phyloP scores from a whole-genome alignment of 2,797 vertebrate genomes.

The Phrynocephalus guinanensis region DNA sequence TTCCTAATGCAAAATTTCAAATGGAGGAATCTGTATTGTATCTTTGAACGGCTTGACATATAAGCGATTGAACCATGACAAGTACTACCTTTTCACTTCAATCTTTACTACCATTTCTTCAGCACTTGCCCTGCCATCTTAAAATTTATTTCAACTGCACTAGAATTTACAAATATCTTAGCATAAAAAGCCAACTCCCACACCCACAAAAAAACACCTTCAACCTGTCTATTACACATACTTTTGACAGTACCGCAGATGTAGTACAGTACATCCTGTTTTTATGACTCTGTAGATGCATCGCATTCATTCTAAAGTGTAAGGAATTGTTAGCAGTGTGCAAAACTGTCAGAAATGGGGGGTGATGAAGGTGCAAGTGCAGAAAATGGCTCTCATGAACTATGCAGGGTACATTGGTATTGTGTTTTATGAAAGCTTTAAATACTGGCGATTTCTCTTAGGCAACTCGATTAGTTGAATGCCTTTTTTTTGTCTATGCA shows the following conservation, averaged over 20 bases:
- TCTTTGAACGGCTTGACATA: not conserved
- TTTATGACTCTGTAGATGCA: slow-evolving; percentile 8
- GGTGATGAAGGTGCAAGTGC: not conserved
- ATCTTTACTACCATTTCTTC: not conserved
- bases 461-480: not conserved
- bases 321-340: not conserved
- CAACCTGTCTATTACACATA: not conserved
- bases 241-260: not conserved
- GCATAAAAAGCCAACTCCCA: not conserved
- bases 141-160: not conserved
- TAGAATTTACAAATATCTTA: not conserved
- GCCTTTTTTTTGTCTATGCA: not conserved
- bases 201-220: not conserved
- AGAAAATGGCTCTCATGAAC: slow-evolving; percentile 18
- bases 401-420: slow-evolving; percentile 3
- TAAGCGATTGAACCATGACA: not conserved
- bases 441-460: slow-evolving; percentile 20
- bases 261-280: not conserved
- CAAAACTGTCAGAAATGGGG: slow-evolving; percentile 4
- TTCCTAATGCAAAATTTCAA: not conserved
- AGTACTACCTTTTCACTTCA: not conserved
- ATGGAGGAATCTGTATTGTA: not conserved
- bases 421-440: slow-evolving; percentile 22
- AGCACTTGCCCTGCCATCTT: not conserved
- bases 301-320: slow-evolving; percentile 10